A percentile compares a stretch with the other conserved stretches of the same genome.
phyloP scores from a whole-genome alignment of 2,888 invertebrate species.

The Pyrochroa serraticornis region DNA sequence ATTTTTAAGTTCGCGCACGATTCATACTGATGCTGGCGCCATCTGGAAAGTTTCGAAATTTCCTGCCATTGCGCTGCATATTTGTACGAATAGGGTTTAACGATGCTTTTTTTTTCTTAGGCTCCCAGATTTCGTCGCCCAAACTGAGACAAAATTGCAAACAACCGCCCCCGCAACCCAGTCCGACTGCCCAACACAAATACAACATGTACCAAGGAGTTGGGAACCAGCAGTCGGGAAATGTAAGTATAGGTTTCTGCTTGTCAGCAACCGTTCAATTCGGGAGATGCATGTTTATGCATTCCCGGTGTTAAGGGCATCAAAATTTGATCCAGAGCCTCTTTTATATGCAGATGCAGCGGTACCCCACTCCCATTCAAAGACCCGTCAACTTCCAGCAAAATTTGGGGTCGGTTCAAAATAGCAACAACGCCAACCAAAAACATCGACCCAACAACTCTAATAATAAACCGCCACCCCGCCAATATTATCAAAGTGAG shows the following conservation, averaged over 20 bases:
- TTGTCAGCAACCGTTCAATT: too few species aligned
- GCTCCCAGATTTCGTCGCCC: slow-evolving; percentile 65
- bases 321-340: not conserved
- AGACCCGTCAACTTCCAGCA: slow-evolving; percentile 62
- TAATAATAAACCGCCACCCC: slow-evolving; percentile 54
- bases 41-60: too few species aligned
- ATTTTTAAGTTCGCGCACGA: too few species aligned
- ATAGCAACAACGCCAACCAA: slow-evolving; percentile 51
- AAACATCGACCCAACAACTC: slow-evolving; percentile 54
- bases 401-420: slow-evolving; percentile 55
- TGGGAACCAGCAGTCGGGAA: slow-evolving; percentile 58
- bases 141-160: slow-evolving; percentile 62
- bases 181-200: slow-evolving; percentile 62
- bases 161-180: slow-evolving; percentile 63
- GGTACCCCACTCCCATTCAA: slow-evolving; percentile 63
- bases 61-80: too few species aligned
- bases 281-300: too few species aligned
- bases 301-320: slow-evolving; percentile 32
- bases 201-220: slow-evolving; percentile 63
- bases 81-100: too few species aligned
- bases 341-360: slow-evolving; percentile 43
- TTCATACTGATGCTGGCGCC: too few species aligned
- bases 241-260: slow-evolving; percentile 42
- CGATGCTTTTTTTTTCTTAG: slow-evolving; percentile 45
- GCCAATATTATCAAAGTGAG: slow-evolving; percentile 63